A percentile compares a stretch with the other conserved stretches of the same genome.
phyloP scores from a whole-genome alignment of 1,140 invertebrate species.

The Cherax destructor region DNA sequence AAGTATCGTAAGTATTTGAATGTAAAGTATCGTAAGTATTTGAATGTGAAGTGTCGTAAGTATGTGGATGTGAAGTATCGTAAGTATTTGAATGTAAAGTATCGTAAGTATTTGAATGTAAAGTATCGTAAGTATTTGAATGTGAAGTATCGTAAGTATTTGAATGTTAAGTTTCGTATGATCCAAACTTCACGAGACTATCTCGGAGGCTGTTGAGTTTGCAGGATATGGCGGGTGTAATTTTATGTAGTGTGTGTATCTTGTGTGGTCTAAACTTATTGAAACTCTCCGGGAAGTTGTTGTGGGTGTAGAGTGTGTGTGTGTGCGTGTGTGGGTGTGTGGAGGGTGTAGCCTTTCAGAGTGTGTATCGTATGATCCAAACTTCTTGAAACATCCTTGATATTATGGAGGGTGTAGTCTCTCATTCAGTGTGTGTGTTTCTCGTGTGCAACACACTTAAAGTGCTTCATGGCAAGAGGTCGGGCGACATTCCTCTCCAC shows the following conservation, averaged over 20 bases:
- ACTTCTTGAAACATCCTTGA: too few species aligned
- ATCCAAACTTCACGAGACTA: too few species aligned
- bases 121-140: too few species aligned
- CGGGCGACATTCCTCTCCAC: slow-evolving; percentile 42
- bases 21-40: not conserved
- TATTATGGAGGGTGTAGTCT: not conserved
- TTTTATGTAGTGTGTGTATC: too few species aligned
- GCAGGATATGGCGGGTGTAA: not conserved
- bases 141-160: not conserved
- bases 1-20: not conserved
- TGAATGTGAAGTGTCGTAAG: too few species aligned
- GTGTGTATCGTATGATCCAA: too few species aligned
- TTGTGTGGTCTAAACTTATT: too few species aligned
- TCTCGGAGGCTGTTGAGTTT: not conserved
- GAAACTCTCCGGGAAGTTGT: too few species aligned
- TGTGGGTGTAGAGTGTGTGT: too few species aligned
- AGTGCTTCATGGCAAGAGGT: not conserved
- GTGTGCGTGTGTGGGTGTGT: too few species aligned
- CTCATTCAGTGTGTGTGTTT: not conserved
- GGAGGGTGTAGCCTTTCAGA: too few species aligned
- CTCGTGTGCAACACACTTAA: not conserved
- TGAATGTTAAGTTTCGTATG: not conserved
- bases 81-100: slow-evolving; percentile 16
- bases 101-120: not conserved
- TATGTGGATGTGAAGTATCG: not conserved